Evolutionary conservation across 1,140 invertebrate species (phyloP).

Genomic region (Atta cephalotes): DNA sequence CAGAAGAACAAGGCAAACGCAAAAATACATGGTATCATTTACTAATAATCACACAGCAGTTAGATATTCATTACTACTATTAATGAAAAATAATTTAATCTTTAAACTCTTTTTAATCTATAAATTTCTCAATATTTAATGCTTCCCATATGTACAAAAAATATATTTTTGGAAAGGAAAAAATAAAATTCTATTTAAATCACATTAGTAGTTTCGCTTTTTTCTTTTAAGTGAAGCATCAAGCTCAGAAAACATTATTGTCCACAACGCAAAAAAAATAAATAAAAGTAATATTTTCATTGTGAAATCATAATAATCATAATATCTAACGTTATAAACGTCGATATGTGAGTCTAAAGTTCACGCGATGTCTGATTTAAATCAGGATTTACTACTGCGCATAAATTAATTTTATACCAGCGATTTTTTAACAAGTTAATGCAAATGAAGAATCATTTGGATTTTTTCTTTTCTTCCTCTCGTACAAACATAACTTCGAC

Average conservation of each 20-base stretch:
- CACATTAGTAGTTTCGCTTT: neutral
- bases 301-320: neutral
- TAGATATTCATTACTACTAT: neutral
- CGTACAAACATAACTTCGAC: neutral
- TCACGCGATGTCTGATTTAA: slow-evolving; percentile 35
- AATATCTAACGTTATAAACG: neutral
- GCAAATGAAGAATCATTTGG: neutral
- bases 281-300: slow-evolving; percentile 5
- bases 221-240: too few species aligned
- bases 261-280: neutral
- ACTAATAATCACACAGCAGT: neutral
- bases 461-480: neutral
- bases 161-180: neutral
- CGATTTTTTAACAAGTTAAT: neutral
- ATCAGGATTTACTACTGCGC: slow-evolving; percentile 51
- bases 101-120: neutral
- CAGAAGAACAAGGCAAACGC: slow-evolving; percentile 24
- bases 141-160: neutral
- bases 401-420: slow-evolving; percentile 11
- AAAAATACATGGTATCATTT: slow-evolving; percentile 31
- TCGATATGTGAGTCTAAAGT: neutral
- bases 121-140: neutral
- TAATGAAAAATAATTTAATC: neutral
- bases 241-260: neutral
- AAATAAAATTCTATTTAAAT: neutral